Evolutionary conservation across 1,140 invertebrate genomes (phyloP).

Genomic region (Battus philenor): DNA sequence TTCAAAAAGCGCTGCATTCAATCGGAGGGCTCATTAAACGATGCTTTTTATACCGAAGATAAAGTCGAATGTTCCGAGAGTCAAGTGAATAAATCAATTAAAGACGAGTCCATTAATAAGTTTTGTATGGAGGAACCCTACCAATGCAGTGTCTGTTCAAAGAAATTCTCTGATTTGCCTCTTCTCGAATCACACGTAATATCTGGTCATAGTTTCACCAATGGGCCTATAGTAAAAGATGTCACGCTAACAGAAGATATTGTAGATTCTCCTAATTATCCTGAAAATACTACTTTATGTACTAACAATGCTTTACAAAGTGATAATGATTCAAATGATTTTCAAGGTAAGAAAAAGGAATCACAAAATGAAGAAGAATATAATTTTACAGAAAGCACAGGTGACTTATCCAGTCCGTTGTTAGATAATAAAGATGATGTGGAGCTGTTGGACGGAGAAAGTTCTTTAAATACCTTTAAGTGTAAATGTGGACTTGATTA

Average conservation of each 20-base stretch:
- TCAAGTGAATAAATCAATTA: constrained; percentile 6
- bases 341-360: constrained; percentile 7
- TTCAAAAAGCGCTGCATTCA: constrained; percentile 49
- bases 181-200: constrained; percentile 22
- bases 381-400: neutral
- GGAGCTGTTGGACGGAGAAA: constrained; percentile 2
- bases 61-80: constrained; percentile 1
- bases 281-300: constrained; percentile 1
- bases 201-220: constrained; percentile 15
- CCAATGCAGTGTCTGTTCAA: constrained; percentile 20
- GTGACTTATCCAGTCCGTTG: neutral
- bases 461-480: constrained; percentile 1
- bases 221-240: constrained; percentile 6
- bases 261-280: constrained; percentile 1
- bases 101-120: constrained; percentile 8
- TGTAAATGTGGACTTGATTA: constrained; percentile 18
- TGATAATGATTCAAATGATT: neutral
- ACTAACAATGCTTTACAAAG: neutral
- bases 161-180: constrained; percentile 19
- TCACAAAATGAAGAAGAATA: neutral
- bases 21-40: constrained; percentile 38
- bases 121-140: constrained; percentile 16
- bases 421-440: constrained; percentile 8
- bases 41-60: constrained; percentile 20
- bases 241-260: constrained; percentile 3